Conservation (phyloP, 2,888 invertebrate species). For the Diploptera punctata region DNA sequence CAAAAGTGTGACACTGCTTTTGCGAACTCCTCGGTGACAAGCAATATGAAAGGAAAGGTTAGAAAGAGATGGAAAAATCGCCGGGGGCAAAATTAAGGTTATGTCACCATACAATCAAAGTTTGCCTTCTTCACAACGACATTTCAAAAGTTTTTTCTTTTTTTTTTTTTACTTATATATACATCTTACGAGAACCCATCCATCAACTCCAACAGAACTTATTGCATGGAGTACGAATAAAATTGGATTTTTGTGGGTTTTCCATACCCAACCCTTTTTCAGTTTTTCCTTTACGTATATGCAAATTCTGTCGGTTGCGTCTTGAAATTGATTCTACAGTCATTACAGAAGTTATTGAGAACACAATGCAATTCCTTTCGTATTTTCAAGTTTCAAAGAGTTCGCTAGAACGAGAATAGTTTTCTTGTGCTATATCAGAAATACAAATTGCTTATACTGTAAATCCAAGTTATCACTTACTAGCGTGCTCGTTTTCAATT, state of each 20-base stretch:
- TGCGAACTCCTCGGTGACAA: background rate
- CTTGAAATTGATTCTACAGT: constrained; percentile 1
- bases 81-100: constrained; percentile 15
- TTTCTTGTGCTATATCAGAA: background rate
- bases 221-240: background rate
- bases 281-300: background rate
- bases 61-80: background rate
- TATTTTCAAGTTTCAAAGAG: background rate
- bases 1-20: background rate
- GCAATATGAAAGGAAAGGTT: background rate
- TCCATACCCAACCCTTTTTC: no score
- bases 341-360: background rate
- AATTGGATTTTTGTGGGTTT: background rate
- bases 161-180: background rate
- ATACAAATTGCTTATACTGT: no score
- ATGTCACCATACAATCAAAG: constrained; percentile 19
- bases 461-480: background rate
- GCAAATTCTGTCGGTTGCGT: constrained; percentile 1
- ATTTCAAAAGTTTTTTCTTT: constrained; percentile 13
- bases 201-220: constrained; percentile 8
- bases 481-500: background rate
- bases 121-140: constrained; percentile 5
- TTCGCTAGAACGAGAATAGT: background rate
- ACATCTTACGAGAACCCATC: constrained; percentile 6
- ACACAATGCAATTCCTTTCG: background rate